These are phyloP conservation scores for Nasonia giraulti DNA, from an alignment of 1,140 invertebrate genomes.

Conservation along the genomic window DNA sequence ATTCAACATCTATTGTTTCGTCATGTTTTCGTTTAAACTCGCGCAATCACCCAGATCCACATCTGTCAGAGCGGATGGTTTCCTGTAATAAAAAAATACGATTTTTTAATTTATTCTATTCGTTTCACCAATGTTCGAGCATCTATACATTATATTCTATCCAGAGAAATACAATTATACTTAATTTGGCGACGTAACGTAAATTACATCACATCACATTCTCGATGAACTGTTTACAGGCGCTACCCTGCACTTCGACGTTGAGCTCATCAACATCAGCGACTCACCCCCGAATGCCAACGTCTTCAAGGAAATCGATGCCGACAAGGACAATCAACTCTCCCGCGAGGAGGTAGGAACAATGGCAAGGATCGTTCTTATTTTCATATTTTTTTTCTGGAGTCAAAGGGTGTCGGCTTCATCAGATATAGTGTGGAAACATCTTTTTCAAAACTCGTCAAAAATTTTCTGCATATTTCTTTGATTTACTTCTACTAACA, in stretches of 20 bases:
- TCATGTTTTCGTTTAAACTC: not conserved
- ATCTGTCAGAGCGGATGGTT: not conserved
- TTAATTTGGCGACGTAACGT: no score
- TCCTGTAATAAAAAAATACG: no score
- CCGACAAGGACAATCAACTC: slow-evolving; percentile 90
- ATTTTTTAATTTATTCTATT: no score
- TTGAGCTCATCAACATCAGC: slow-evolving; percentile 93
- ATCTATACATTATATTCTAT: no score
- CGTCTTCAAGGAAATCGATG: slow-evolving; percentile 97
- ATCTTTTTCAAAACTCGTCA: slow-evolving; percentile 23
- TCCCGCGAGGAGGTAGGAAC: slow-evolving; percentile 93
- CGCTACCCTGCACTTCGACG: slow-evolving; percentile 92
- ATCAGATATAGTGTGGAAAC: slow-evolving; percentile 18
- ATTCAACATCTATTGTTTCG: not conserved
- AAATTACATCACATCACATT: no score
- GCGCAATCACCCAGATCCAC: not conserved
- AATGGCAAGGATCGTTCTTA: slow-evolving; percentile 75
- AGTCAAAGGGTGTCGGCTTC: slow-evolving; percentile 62
- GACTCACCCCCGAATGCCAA: slow-evolving; percentile 91
- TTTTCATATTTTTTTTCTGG: slow-evolving; percentile 59
- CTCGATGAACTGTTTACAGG: slow-evolving; percentile 70
- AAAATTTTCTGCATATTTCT: not conserved
- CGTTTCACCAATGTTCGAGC: no score
- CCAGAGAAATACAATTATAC: no score
- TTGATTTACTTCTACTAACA: slow-evolving; percentile 15